Base-by-base conservation (phyloP, 23 tunicate genomes). In the Styela clava region DNA sequence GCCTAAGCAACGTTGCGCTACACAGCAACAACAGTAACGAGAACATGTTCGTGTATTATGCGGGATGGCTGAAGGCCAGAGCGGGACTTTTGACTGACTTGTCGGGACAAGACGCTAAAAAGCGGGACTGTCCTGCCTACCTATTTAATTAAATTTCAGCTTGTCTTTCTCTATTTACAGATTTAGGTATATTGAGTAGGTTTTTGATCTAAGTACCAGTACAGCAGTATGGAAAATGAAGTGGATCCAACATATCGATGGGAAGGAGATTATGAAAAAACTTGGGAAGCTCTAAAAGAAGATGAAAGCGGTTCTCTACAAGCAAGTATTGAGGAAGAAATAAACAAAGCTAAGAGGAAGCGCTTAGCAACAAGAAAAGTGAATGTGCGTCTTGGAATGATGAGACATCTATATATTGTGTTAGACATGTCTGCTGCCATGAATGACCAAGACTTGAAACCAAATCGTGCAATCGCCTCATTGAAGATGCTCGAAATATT, bases 191-290 rank as follows among this genome's bases (percentile, higher is more conserved):
- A n/a, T n/a, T n/a, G n/a, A n/a, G n/a, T n/a, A n/a, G n/a, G n/a
- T n/a, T n/a, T n/a, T n/a, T n/a, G n/a, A n/a, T n/a, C n/a, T n/a
- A n/a, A n/a, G n/a, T n/a, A n/a, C n/a, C n/a, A n/a, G n/a, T n/a
- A n/a, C n/a, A n/a, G n/a, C n/a, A n/a, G n/a, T 71, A 90, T 90
- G 97, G 92, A 87, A 25, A 85, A 87, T 1, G 98, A 88, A 44
- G 63, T 79, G 28, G 92, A 92, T 29, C 84, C 85, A 30, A 87
- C 91, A 33, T 95, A 95, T 74, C 82, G 91, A 69, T 95, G 95
- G 99, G 99, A 95, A 79, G 99, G 99, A 68, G 99, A 86, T 37
- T 95, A 89, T 86, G 90, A 89, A 72, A 88, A 89, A 61, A 95
- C 99, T 7, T 95, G 99, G 99, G 99, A 95, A 74, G 87, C 95